Conservation (phyloP, 2,888 invertebrate species). For the Heteromurus nitidus region DNA sequence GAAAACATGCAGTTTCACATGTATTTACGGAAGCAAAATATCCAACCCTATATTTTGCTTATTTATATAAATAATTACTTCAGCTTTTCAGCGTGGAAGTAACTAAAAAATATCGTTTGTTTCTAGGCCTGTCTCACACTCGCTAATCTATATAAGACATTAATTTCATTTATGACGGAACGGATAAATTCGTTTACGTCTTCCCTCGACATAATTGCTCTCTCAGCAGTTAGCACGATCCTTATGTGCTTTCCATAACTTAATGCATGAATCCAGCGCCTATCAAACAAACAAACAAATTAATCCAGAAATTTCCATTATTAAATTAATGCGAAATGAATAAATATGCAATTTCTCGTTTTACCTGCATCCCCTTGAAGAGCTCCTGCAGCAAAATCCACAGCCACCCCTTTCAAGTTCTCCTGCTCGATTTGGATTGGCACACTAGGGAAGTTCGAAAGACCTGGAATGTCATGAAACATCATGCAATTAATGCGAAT, state of each 20-base stretch:
- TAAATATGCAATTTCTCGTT: no score
- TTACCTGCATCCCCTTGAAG: slow-evolving; percentile 4
- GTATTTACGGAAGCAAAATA: no score
- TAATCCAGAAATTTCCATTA: not conserved
- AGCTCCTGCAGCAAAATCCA: slow-evolving; percentile 19
- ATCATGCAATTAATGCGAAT: no score
- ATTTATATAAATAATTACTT: no score
- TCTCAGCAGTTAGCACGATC: slow-evolving; percentile 4
- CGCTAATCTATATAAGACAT: not conserved
- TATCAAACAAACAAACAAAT: not conserved
- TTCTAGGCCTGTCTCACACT: no score
- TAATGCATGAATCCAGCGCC: slow-evolving; percentile 8
- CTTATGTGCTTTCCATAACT: slow-evolving; percentile 17
- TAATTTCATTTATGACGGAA: not conserved
- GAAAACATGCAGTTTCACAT: no score
- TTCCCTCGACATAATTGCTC: slow-evolving; percentile 12
- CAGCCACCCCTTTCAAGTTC: not conserved
- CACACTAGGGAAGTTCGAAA: slow-evolving; percentile 11
- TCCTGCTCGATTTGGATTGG: slow-evolving; percentile 16
- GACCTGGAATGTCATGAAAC: no score
- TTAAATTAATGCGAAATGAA: not conserved
- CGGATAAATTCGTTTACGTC: not conserved
- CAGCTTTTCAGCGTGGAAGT: no score
- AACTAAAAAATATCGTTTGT: no score
- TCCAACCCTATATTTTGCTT: no score